Conservation (phyloP, 2,113 vertebrate genomes). For the Myocastor coypus region DNA sequence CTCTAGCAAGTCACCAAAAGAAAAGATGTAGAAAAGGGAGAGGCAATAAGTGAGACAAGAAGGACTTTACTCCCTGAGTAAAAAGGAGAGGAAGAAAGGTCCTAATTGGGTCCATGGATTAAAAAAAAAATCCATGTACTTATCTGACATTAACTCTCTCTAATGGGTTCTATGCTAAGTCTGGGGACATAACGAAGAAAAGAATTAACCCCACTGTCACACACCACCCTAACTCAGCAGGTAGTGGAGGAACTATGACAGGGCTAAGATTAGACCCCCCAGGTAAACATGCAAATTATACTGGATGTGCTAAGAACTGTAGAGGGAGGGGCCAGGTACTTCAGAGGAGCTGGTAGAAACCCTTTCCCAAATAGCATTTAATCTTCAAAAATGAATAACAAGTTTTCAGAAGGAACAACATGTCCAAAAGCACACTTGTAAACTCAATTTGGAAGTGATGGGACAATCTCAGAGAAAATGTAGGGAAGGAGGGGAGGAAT, state of each 20-base stretch:
- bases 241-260: not conserved
- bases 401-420: conserved; percentile 44
- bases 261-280: not conserved
- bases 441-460: conserved; percentile 40
- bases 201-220: not conserved
- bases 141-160: not conserved
- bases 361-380: conserved; percentile 13
- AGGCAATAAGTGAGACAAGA: not conserved
- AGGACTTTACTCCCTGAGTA: not conserved
- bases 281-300: not conserved
- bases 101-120: conserved; percentile 1
- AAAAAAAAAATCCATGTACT: not conserved
- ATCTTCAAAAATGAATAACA: conserved; percentile 42
- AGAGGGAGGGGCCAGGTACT: not conserved
- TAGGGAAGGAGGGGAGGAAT: not conserved
- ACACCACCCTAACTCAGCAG: not conserved
- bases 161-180: not conserved
- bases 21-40: not conserved
- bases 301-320: not conserved
- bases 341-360: not conserved
- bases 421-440: not conserved
- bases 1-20: not conserved
- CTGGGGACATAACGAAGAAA: not conserved
- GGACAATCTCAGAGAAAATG: not conserved
- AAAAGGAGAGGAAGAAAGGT: not conserved